Percentiles rank a stretch among this genome's conserved stretches.
Conservation (phyloP, 2,113 vertebrate species). For the Misgurnus anguillicaudatus region DNA sequence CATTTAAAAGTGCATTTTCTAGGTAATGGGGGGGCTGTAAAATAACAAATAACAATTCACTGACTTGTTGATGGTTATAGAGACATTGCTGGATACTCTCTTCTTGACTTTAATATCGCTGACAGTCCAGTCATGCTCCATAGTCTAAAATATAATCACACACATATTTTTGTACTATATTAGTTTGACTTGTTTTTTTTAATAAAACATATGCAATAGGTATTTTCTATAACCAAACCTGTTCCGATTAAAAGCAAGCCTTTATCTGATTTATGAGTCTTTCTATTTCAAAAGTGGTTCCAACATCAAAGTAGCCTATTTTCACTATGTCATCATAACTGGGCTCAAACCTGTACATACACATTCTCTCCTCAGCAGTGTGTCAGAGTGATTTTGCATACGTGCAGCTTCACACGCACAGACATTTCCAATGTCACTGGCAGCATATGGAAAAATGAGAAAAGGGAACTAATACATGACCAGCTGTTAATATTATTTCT, state of each 20-base stretch:
- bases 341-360: no score
- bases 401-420: constrained; percentile 47
- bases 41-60: not conserved
- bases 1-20: no score
- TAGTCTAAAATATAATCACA: not conserved
- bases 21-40: no score
- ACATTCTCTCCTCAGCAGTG: not conserved
- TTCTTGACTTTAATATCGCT: constrained; percentile 16
- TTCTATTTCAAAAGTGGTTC: no score
- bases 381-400: constrained; percentile 26
- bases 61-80: not conserved
- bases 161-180: no score
- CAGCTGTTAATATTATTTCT: constrained; percentile 4
- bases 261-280: no score
- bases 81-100: not conserved
- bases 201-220: no score
- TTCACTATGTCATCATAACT: no score
- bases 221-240: no score
- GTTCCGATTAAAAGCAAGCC: no score
- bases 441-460: constrained; percentile 22
- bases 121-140: constrained; percentile 17
- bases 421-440: constrained; percentile 22
- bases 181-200: no score
- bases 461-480: not conserved
- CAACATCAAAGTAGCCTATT: no score